These are phyloP conservation scores for Cheilosia vulpina DNA, from an alignment of 2,888 invertebrate genomes.

Conservation along the genomic window DNA sequence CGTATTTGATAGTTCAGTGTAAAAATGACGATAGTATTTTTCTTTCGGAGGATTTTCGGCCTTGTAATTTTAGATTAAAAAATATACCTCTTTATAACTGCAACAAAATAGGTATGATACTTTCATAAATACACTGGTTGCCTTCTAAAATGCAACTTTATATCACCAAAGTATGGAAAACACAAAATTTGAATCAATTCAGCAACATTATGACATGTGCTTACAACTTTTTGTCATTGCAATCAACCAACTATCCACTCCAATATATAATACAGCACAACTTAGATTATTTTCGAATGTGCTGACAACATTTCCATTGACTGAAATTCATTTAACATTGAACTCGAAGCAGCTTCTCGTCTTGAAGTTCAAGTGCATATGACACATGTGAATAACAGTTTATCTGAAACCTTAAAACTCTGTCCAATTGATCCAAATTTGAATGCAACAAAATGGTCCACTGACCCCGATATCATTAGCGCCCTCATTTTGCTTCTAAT, in stretches of 20 bases:
- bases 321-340: conserved; percentile 54
- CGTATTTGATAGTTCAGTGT: too few relatives aligned
- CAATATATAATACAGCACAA: neutral
- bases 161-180: neutral
- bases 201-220: neutral
- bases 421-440: conserved; percentile 61
- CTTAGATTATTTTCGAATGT: neutral
- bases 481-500: conserved; percentile 29
- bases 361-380: conserved; percentile 63
- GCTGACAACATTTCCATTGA: conserved; percentile 2
- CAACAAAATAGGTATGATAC: too few relatives aligned
- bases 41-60: too few relatives aligned
- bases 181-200: neutral
- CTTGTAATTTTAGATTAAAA: too few relatives aligned
- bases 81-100: too few relatives aligned
- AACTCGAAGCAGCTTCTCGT: conserved; percentile 50
- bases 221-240: conserved; percentile 10
- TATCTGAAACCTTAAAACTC: conserved; percentile 37
- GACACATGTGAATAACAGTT: conserved; percentile 50
- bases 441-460: conserved; percentile 44
- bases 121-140: too few relatives aligned
- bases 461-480: conserved; percentile 54
- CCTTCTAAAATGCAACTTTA: too few relatives aligned
- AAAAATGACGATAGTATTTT: too few relatives aligned
- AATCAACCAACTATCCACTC: neutral